These are phyloP conservation scores for Perodicticus potto DNA, from an alignment of 2,797 vertebrate genomes.

Conservation along the genomic window DNA sequence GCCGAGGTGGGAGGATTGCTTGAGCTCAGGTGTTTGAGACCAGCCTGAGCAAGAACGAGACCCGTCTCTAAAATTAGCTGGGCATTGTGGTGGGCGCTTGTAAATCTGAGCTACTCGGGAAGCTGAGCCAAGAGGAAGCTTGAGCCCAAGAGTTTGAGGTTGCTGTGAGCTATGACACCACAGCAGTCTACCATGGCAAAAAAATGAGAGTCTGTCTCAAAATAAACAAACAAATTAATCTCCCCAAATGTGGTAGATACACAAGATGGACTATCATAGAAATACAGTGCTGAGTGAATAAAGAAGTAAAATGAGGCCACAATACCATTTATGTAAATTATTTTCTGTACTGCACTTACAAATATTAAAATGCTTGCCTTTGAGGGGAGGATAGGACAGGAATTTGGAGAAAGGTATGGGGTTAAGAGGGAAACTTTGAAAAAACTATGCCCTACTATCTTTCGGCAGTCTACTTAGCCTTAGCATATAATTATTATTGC, in stretches of 20 bases:
- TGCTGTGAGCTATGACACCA: too few relatives aligned
- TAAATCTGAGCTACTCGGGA: too few relatives aligned
- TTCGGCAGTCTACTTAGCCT: background rate
- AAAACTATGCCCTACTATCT: background rate
- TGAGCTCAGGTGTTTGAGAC: too few relatives aligned
- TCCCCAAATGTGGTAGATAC: background rate
- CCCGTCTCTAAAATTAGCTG: too few relatives aligned
- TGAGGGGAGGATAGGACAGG: background rate
- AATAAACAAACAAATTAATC: too few relatives aligned
- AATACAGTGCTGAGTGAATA: background rate
- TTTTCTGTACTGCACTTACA: background rate
- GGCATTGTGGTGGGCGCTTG: too few relatives aligned
- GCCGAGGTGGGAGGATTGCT: too few relatives aligned
- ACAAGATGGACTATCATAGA: background rate
- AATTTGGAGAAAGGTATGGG: conserved; percentile 2
- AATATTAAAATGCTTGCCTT: conserved; percentile 44
- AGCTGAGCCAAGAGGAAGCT: too few relatives aligned
- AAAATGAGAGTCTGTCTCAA: too few relatives aligned
- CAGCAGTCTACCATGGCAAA: too few relatives aligned
- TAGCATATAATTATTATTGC: background rate
- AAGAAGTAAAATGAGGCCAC: conserved; percentile 28
- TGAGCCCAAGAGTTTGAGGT: too few relatives aligned
- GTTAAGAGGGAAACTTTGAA: background rate
- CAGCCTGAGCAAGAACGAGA: too few relatives aligned
- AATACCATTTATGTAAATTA: background rate